These are phyloP conservation scores for Aproaerema taeniolella DNA, from an alignment of 2,888 invertebrate genomes.

Conservation along the genomic window DNA sequence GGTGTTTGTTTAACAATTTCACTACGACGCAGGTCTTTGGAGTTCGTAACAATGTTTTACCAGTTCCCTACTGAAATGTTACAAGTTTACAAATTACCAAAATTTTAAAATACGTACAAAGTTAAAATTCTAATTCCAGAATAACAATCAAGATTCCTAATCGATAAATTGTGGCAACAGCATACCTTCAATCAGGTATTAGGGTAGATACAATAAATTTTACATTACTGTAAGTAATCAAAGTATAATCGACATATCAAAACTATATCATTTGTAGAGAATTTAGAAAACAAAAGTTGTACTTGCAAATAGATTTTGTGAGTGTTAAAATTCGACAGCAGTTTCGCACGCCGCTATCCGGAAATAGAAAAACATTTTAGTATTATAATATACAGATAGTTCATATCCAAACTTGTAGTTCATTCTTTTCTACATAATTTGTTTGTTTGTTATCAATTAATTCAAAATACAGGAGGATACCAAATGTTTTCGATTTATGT, in stretches of 20 bases:
- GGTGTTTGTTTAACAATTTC: conserved; percentile 4
- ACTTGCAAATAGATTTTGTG: too few species aligned
- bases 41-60: conserved; percentile 9
- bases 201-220: conserved; percentile 5
- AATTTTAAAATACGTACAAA: conserved; percentile 16
- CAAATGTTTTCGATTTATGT: background rate
- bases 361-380: too few species aligned
- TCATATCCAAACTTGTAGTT: too few species aligned
- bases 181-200: conserved; percentile 7
- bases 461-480: background rate
- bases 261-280: conserved; percentile 9
- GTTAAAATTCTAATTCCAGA: conserved; percentile 16
- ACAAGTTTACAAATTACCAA: conserved; percentile 14
- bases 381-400: too few species aligned
- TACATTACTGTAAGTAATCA: background rate
- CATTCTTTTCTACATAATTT: too few species aligned
- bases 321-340: too few species aligned
- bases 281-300: conserved; percentile 3
- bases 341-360: too few species aligned
- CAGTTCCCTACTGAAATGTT: conserved; percentile 12
- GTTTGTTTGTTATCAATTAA: background rate
- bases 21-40: conserved; percentile 2
- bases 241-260: conserved; percentile 10
- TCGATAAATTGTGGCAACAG: conserved; percentile 17
- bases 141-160: conserved; percentile 14